These are phyloP conservation scores for Plagiodera versicolora DNA, from an alignment of 2,888 invertebrate genomes.

Conservation along the genomic window DNA sequence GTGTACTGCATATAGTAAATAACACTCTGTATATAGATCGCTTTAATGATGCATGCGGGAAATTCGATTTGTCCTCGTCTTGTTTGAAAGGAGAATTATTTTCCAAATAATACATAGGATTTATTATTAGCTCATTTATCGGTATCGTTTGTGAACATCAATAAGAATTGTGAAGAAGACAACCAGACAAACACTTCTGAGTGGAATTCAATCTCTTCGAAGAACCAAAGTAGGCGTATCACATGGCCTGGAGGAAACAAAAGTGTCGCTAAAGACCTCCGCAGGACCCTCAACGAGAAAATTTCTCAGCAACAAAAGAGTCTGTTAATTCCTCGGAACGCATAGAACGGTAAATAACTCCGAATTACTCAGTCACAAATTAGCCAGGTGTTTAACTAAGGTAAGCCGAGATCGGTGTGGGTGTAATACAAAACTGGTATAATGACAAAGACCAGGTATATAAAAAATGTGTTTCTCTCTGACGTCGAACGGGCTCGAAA, in stretches of 20 bases:
- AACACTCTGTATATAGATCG: too few relatives aligned
- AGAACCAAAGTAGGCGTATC: background rate
- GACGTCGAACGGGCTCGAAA: slow-evolving; percentile 3
- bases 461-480: slow-evolving; percentile 18
- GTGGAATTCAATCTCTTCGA: background rate
- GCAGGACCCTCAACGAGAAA: background rate
- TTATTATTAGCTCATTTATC: too few relatives aligned
- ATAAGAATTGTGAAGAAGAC: too few relatives aligned
- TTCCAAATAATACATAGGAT: too few relatives aligned
- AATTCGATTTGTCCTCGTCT: too few relatives aligned
- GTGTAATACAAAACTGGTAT: slow-evolving; percentile 33
- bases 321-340: slow-evolving; percentile 15
- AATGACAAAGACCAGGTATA: slow-evolving; percentile 35
- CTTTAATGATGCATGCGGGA: too few relatives aligned
- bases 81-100: too few relatives aligned
- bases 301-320: background rate
- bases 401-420: slow-evolving; percentile 42
- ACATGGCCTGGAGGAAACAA: background rate
- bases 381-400: slow-evolving; percentile 48
- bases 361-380: slow-evolving; percentile 41
- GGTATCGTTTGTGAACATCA: too few relatives aligned
- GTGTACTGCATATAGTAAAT: too few relatives aligned
- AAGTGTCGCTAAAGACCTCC: background rate
- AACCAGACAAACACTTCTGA: background rate
- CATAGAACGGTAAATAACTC: slow-evolving; percentile 14